Evolutionary conservation across 1,140 invertebrate species (phyloP).

Genomic region (Chionoecetes opilio): DNA sequence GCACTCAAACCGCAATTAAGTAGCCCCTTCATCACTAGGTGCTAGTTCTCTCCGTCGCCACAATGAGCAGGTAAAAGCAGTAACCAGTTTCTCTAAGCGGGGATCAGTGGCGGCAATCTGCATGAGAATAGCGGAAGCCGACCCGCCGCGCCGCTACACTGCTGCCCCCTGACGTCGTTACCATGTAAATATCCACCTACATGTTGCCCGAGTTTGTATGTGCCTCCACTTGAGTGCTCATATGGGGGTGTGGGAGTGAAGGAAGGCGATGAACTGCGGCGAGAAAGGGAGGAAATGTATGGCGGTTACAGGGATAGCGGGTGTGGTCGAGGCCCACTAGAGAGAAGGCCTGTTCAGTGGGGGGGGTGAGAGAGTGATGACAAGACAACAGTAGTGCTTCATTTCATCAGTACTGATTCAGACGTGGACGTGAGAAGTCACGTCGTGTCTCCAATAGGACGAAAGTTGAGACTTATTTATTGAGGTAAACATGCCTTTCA

Average conservation of each 20-base stretch:
- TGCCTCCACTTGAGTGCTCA: constrained; percentile 8
- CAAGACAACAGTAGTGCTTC: no score
- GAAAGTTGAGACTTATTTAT: no score
- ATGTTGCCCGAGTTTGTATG: not conserved
- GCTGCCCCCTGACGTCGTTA: constrained; percentile 1
- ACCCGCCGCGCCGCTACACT: not conserved
- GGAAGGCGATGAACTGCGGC: not conserved
- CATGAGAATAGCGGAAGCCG: not conserved
- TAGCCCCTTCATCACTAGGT: not conserved
- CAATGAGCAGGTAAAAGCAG: constrained; percentile 1
- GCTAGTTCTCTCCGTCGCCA: not conserved
- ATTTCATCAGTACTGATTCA: no score
- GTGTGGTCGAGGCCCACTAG: no score
- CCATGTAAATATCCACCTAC: constrained; percentile 7
- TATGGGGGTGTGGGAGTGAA: not conserved
- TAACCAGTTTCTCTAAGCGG: constrained; percentile 18
- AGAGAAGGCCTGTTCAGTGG: no score
- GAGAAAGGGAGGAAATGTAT: not conserved
- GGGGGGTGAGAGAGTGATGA: no score
- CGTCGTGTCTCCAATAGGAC: no score
- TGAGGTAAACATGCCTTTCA: no score
- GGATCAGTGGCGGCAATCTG: not conserved
- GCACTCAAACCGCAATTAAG: constrained; percentile 13
- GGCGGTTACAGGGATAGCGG: no score
- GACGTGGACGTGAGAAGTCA: no score